Conservation (phyloP, 2,113 vertebrate species). For the Phylloscopus whistleri region DNA sequence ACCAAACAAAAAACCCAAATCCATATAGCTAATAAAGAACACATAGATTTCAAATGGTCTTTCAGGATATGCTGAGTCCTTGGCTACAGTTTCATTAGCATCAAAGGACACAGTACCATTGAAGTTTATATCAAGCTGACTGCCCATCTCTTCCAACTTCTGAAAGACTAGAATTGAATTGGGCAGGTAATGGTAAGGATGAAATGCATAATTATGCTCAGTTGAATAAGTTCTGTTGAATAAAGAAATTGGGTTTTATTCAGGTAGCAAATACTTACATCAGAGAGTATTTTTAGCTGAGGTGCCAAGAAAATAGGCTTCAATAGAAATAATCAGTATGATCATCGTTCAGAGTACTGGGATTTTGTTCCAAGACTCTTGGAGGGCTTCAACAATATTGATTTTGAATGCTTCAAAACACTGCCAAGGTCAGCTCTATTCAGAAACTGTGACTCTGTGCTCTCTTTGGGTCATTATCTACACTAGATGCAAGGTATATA, state of each 20-base stretch:
- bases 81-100: neutral
- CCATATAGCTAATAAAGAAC: neutral
- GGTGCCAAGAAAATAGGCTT: neutral
- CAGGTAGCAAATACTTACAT: neutral
- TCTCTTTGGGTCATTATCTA: neutral
- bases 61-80: neutral
- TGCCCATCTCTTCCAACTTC: neutral
- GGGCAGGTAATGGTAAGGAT: neutral
- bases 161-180: neutral
- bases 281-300: neutral
- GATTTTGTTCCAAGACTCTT: neutral
- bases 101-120: neutral
- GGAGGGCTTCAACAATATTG: neutral
- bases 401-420: neutral
- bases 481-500: neutral
- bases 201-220: neutral
- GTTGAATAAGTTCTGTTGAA: neutral
- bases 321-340: neutral
- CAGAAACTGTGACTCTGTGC: neutral
- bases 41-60: neutral
- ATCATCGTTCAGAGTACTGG: neutral
- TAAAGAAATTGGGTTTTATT: conserved; percentile 11
- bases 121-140: neutral
- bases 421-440: neutral
- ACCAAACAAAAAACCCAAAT: neutral